These are phyloP conservation scores for Zalophus californianus DNA, from an alignment of 2,797 vertebrate genomes.

Conservation along the genomic window DNA sequence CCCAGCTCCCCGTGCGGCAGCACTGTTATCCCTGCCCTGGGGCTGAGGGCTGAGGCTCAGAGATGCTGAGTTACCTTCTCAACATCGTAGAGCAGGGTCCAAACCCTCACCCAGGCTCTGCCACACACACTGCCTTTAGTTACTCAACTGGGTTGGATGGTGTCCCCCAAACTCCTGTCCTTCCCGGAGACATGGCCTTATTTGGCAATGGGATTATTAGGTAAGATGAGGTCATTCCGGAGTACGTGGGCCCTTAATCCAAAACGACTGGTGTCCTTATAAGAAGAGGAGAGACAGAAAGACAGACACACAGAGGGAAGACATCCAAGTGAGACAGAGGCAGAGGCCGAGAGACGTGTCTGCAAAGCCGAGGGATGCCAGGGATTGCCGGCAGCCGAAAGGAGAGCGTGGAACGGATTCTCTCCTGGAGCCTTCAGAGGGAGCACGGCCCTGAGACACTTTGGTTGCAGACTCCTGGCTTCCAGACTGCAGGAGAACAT, in stretches of 20 bases:
- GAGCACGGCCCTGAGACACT: neutral
- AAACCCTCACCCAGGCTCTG: too few relatives aligned
- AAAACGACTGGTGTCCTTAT: neutral
- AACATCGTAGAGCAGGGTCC: fast-evolving
- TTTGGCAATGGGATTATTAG: neutral
- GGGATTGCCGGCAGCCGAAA: neutral
- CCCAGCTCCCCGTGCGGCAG: fast-evolving
- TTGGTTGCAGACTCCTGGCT: neutral
- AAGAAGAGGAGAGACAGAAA: neutral
- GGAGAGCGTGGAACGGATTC: fast-evolving
- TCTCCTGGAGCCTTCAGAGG: neutral
- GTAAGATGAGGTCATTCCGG: neutral
- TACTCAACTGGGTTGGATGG: neutral
- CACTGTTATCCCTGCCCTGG: neutral
- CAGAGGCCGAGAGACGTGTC: neutral
- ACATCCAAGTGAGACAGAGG: neutral
- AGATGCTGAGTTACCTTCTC: neutral
- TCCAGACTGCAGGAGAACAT: neutral
- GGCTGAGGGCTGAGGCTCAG: neutral
- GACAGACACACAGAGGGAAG: neutral
- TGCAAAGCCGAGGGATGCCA: neutral
- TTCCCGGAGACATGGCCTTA: too few relatives aligned
- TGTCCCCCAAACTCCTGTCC: neutral
- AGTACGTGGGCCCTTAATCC: neutral
- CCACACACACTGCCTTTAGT: neutral